Evolutionary conservation across 2,113 vertebrate genomes (phyloP).

Genomic region (Dasyprocta punctata): DNA sequence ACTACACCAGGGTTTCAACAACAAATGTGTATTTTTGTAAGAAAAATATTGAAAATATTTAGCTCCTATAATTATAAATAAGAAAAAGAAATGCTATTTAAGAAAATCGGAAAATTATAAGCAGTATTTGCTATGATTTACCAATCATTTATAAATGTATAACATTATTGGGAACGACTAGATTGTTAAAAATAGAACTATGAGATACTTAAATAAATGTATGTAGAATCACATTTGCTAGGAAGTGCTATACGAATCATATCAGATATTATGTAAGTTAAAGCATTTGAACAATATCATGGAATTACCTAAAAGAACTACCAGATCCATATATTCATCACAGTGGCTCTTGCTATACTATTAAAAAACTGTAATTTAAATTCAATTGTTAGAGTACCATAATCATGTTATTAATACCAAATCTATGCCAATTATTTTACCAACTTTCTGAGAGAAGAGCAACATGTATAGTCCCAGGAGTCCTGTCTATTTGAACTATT

Average conservation of each 20-base stretch:
- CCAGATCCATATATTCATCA: not conserved
- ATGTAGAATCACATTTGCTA: not conserved
- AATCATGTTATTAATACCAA: not conserved
- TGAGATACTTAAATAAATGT: not conserved
- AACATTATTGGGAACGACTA: not conserved
- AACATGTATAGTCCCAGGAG: not conserved
- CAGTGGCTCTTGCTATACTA: not conserved
- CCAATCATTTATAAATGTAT: not conserved
- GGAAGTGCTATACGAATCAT: not conserved
- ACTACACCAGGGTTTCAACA: not conserved
- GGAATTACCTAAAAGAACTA: not conserved
- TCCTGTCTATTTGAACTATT: not conserved
- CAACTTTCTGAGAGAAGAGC: not conserved
- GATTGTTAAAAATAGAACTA: not conserved
- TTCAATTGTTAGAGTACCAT: not conserved
- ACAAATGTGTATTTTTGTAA: not conserved
- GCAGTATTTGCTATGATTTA: not conserved
- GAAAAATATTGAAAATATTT: conserved; percentile 3
- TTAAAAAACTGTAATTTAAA: not conserved
- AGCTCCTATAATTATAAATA: not conserved
- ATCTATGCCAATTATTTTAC: not conserved
- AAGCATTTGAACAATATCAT: not conserved
- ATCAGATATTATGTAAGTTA: not conserved
- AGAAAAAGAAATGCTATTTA: not conserved
- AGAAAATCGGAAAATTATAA: not conserved